Evolutionary conservation across 2,888 invertebrate species (phyloP), one percentile per base, ranked within the genome.

Genomic region (Eubasilissa splendida): DNA sequence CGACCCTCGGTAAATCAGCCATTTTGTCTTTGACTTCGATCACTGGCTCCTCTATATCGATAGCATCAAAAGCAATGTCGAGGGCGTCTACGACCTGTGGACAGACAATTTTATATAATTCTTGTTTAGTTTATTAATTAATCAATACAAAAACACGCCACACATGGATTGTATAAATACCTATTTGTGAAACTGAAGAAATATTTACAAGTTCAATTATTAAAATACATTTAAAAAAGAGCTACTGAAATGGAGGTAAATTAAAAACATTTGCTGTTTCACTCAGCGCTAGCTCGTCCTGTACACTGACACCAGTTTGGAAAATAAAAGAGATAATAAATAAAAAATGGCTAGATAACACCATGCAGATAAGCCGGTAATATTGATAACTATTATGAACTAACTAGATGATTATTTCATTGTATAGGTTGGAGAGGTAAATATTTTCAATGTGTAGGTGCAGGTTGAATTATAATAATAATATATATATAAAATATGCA

Each of bases 21-120:
- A 71, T 65, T 65, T 82, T 80, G 50, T 80, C 80, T 74, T 81
- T 78, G 52, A 78, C 79, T 10, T 50, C 50, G 22, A 70, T 73
- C 7, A 54, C 14, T 10, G 11, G 87, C 83, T 89, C 89, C 86
- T 91, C 90, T 58, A 90, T 91, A 87, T 93, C 93, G 84, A 93
- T 90, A 86, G 92, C 92, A 88, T 92, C 90, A 86, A 93, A 92
- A 85, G 93, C 93, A 86, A 92, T 87, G 86, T 93, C 93, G 86
- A 93, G 88, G 84, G 93, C 93, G 87, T 93, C 93, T 86, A 92
- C 88, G 81, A 93, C 92, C 93, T 93, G 88, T 59, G 87, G 85
- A 85, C 84, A 85, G 81, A 66, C 82, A 75, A 74, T 60, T 68
- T 63, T 33, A 63, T 63, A 12, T 63, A 63, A 31, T 63, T 33